Evolutionary conservation across 1,140 invertebrate species (phyloP).

Genomic region (Trialeurodes vaporariorum): DNA sequence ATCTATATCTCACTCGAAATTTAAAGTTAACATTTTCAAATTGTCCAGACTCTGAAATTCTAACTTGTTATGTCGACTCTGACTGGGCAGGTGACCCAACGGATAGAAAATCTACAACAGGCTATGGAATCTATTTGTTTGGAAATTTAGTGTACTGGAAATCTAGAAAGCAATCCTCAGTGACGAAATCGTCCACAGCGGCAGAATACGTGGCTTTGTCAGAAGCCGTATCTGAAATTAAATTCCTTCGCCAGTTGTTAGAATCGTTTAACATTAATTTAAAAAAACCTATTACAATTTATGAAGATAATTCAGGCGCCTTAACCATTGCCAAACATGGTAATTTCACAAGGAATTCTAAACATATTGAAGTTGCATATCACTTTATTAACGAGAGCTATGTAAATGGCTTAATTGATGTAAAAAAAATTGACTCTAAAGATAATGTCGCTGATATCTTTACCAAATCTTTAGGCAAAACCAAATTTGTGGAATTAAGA

Average conservation of each 20-base stretch:
- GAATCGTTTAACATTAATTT: not conserved
- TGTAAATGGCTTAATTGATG: conserved; percentile 1
- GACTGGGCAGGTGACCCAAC: conserved; percentile 32
- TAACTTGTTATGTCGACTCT: conserved; percentile 29
- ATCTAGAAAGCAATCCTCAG: conserved; percentile 9
- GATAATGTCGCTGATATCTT: conserved; percentile 11
- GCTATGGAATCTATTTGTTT: conserved; percentile 3
- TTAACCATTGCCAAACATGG: conserved; percentile 7
- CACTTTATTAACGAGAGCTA: conserved; percentile 7
- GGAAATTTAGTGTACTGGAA: conserved; percentile 11
- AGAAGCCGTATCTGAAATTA: conserved; percentile 8
- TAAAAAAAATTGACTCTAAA: conserved; percentile 10
- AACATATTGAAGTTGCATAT: conserved; percentile 12
- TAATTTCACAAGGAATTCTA: conserved; percentile 9
- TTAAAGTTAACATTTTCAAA: conserved; percentile 9
- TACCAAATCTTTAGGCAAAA: conserved; percentile 11
- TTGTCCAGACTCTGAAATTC: not conserved
- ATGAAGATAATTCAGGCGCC: conserved; percentile 13
- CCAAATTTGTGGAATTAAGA: conserved; percentile 8
- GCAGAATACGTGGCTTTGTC: conserved; percentile 15
- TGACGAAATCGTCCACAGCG: conserved; percentile 8
- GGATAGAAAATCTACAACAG: conserved; percentile 21
- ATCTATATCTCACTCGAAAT: conserved; percentile 32
- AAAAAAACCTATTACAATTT: not conserved
- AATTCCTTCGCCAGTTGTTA: not conserved